phyloP scores from a whole-genome alignment of 2,113 vertebrate species.

The Zosterops lateralis region DNA sequence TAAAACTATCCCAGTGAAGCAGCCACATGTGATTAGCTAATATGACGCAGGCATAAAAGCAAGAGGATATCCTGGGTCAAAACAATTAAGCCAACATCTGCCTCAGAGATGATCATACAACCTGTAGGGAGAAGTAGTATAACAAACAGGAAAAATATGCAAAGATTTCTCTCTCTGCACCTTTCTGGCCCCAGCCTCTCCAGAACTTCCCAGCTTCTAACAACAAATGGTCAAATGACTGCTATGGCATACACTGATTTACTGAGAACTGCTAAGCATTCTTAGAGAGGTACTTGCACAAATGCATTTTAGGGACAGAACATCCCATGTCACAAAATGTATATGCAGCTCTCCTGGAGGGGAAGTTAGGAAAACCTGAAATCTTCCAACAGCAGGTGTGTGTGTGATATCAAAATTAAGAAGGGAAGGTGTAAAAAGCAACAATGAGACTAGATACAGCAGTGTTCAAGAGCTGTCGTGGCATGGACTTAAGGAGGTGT shows the following conservation, averaged over 20 bases:
- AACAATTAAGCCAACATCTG: neutral
- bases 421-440: neutral
- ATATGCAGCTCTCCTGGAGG: neutral
- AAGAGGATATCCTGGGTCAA: neutral
- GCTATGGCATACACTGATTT: neutral
- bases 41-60: neutral
- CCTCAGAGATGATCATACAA: neutral
- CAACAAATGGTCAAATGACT: neutral
- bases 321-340: rapidly evolving
- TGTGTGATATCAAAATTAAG: neutral
- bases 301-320: neutral
- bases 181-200: neutral
- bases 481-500: neutral
- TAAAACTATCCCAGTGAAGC: neutral
- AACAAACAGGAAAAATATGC: neutral
- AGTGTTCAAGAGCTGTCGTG: rapidly evolving
- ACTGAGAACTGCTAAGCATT: neutral
- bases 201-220: neutral
- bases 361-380: neutral
- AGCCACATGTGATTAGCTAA: neutral
- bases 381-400: neutral
- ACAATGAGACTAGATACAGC: neutral
- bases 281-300: neutral
- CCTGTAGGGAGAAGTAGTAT: rapidly evolving
- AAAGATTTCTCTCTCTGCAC: neutral